A percentile compares a stretch with the other conserved stretches of the same genome.
These are phyloP conservation scores for Typhlichthys eigenmanni DNA, from an alignment of 2,797 vertebrate genomes.

Conservation along the genomic window DNA sequence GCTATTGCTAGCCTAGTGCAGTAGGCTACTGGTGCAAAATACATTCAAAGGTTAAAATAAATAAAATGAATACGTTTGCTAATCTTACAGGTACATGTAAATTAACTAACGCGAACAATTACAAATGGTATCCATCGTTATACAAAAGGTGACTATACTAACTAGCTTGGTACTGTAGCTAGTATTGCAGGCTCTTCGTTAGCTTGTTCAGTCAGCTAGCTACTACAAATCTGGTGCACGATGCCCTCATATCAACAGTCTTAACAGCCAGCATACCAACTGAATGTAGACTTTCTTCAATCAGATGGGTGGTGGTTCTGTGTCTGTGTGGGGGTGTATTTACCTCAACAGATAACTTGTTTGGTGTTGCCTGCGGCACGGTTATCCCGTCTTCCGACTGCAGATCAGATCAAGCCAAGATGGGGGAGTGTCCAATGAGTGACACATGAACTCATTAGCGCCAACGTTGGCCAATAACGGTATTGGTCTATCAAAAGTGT, in stretches of 20 bases:
- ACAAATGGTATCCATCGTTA: too few relatives aligned
- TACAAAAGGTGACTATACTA: slow-evolving; percentile 3
- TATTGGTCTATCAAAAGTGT: too few relatives aligned
- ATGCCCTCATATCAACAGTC: neutral
- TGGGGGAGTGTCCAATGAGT: slow-evolving; percentile 56
- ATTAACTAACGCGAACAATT: too few relatives aligned
- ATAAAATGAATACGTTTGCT: too few relatives aligned
- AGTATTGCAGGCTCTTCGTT: neutral
- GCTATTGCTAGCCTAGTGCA: too few relatives aligned
- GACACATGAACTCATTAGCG: neutral
- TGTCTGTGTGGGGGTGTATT: neutral
- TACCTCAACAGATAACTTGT: slow-evolving; percentile 35
- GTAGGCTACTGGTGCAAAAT: too few relatives aligned
- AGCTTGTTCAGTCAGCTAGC: neutral
- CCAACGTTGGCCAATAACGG: too few relatives aligned
- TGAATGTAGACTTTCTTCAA: neutral
- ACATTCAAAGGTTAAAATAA: too few relatives aligned
- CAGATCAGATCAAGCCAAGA: slow-evolving; percentile 26
- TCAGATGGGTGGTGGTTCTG: too few relatives aligned
- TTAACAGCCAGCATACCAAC: neutral
- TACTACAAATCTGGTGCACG: neutral
- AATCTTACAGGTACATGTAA: too few relatives aligned
- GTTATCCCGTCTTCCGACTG: slow-evolving; percentile 7
- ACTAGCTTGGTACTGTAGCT: slow-evolving; percentile 33
- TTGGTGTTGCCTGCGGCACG: slow-evolving; percentile 9